Percentiles rank a stretch among this genome's conserved stretches.
phyloP scores from a whole-genome alignment of 2,888 invertebrate species.

The Archips crataeganus region DNA sequence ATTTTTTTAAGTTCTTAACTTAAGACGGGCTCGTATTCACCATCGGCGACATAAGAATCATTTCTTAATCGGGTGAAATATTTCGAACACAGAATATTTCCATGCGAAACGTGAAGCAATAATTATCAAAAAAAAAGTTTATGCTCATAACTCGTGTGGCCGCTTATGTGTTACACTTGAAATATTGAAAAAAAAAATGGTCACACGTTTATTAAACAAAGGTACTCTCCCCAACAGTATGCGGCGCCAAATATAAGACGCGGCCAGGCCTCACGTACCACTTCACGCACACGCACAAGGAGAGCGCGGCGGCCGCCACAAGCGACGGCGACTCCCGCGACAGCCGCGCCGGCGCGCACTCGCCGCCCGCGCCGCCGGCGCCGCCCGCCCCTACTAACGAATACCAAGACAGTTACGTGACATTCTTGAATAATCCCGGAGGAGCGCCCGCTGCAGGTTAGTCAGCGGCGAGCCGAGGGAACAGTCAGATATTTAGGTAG shows the following conservation, averaged over 20 bases:
- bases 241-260: conserved; percentile 98
- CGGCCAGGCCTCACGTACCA: conserved; percentile 98
- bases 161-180: no score
- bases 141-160: no score
- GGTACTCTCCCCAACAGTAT: conserved; percentile 84
- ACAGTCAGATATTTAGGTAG: neutral
- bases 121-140: no score
- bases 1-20: no score
- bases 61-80: neutral
- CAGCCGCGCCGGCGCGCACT: conserved; percentile 58
- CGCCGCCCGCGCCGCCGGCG: conserved; percentile 56
- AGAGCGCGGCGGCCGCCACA: conserved; percentile 67
- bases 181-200: neutral
- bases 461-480: conserved; percentile 28
- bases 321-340: conserved; percentile 72
- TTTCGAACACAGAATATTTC: neutral
- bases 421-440: conserved; percentile 87
- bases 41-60: neutral
- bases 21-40: neutral
- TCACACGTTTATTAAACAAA: no score
- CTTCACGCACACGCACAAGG: conserved; percentile 95
- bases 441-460: conserved; percentile 70
- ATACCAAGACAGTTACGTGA: conserved; percentile 89
- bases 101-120: no score
- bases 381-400: conserved; percentile 67